Evolutionary conservation across 2,888 invertebrate species (phyloP), one percentile per base, ranked within the genome.

Genomic region (Ormia ochracea): DNA sequence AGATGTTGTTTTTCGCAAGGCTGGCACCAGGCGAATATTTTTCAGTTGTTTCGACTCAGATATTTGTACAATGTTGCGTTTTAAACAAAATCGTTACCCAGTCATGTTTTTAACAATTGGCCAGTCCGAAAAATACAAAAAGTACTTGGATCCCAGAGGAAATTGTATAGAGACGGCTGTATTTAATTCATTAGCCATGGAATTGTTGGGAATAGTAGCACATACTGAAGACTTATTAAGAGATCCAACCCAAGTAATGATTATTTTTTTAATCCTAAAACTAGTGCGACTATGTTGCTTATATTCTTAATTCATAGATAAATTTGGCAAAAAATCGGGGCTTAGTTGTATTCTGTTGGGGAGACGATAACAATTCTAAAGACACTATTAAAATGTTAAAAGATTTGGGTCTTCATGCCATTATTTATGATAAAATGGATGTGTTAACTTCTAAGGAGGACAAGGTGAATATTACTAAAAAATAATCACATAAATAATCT

Each of bases 1-100:
- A 74, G 94, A 95, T 89, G 94, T 94, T 17, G 95, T 98, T 1
- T 90, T 98, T 83, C 92, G 93, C 82, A 91, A 96, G 88, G 96
- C 94, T 6, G 94, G 93, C 3, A 91, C 92, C 7, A 92, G 99
- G 14, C 94, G 96, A 73, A 95, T 99, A 76, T 94, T 99, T 19
- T 95, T 99, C 86, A 97, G 97, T 0, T 96, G 96, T 85, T 99
- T 99, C 89, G 97, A 98, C 90, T 97, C 99, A 0, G 98, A 99
- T 88, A 95, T 98, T 83, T 98, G 98, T 88, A 93, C 95, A 2
- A 96, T 98, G 96, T 92, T 98, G 82, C 93, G 96, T 23, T 91
- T 95, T 84, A 99, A 99, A 87, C 99, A 99, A 91, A 99, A 98
- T 90, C 95, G 95, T 85, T 99, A 97, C 90, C 99, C 99, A 0